A percentile compares a stretch with the other conserved stretches of the same genome.
Conservation (phyloP, 1,140 invertebrate species). For the Nasonia giraulti region DNA sequence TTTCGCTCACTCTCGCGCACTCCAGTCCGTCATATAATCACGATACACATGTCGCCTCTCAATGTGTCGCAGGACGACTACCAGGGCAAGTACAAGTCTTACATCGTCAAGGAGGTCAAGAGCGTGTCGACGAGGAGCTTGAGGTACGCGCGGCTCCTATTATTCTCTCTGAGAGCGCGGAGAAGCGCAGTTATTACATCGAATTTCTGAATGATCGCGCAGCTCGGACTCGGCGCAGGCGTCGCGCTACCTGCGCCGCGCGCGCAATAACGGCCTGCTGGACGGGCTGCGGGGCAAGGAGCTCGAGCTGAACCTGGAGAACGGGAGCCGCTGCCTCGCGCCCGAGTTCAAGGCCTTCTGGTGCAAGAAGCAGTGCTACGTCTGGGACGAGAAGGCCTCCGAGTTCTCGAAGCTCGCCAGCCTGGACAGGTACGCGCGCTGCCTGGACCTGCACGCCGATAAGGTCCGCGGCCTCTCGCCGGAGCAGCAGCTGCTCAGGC, state of each 20-base stretch:
- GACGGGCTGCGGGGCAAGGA: conserved; percentile 61
- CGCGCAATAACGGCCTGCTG: conserved; percentile 56
- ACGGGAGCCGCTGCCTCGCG: conserved; percentile 68
- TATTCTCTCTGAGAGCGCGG: too few relatives aligned
- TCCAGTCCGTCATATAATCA: too few relatives aligned
- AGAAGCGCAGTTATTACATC: too few relatives aligned
- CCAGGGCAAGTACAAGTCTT: conserved; percentile 81
- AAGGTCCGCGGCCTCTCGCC: conserved; percentile 75
- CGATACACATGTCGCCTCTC: too few relatives aligned
- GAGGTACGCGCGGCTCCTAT: conserved; percentile 63
- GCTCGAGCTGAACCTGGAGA: conserved; percentile 68
- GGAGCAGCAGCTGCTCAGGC: conserved; percentile 75
- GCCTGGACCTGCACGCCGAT: conserved; percentile 76
- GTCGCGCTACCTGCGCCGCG: not conserved
- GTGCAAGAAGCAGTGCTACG: conserved; percentile 82
- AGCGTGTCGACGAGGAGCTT: conserved; percentile 74
- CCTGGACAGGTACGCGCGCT: conserved; percentile 78
- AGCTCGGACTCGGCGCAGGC: not conserved
- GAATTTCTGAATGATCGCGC: not conserved
- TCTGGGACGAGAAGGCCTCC: conserved; percentile 79
- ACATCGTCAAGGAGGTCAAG: conserved; percentile 79
- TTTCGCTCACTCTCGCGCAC: too few relatives aligned
- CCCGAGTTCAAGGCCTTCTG: conserved; percentile 74
- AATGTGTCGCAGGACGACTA: conserved; percentile 81
- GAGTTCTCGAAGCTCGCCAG: conserved; percentile 80